Percentiles rank a stretch among this genome's conserved stretches.
Evolutionary conservation across 1,140 invertebrate genomes (phyloP).

Genomic region (Zaprionus gabonicus): DNA sequence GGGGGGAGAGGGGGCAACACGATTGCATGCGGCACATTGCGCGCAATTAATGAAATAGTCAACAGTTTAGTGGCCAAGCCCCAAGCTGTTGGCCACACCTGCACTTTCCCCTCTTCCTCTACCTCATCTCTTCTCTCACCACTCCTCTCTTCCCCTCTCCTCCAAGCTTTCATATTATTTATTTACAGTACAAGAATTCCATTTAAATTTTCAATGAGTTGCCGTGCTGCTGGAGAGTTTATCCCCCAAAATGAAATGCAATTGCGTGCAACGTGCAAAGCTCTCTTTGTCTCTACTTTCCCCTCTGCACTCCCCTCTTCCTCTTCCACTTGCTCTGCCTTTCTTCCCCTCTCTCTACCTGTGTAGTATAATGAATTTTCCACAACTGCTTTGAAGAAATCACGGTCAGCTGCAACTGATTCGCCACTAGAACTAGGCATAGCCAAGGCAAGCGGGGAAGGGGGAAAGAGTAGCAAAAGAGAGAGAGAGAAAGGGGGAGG

Average conservation of each 20-base stretch:
- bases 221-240: not conserved
- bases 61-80: constrained; percentile 28
- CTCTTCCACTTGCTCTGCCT: not conserved
- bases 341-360: not conserved
- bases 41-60: constrained; percentile 47
- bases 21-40: constrained; percentile 28
- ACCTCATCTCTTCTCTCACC: too few species aligned
- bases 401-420: not conserved
- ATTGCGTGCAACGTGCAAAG: constrained; percentile 14
- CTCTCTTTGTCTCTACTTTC: not conserved
- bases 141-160: too few species aligned
- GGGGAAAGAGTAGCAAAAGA: not conserved
- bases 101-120: too few species aligned
- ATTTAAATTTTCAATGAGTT: constrained; percentile 45
- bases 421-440: not conserved
- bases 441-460: not conserved
- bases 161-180: constrained; percentile 10
- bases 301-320: not conserved
- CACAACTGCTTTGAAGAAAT: not conserved
- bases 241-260: constrained; percentile 15
- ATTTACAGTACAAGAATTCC: constrained; percentile 34
- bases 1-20: not conserved
- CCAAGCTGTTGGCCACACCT: not conserved
- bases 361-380: not conserved
- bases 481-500: not conserved